Conservation (phyloP, 2,113 vertebrate genomes). For the Dromas ardeola region DNA sequence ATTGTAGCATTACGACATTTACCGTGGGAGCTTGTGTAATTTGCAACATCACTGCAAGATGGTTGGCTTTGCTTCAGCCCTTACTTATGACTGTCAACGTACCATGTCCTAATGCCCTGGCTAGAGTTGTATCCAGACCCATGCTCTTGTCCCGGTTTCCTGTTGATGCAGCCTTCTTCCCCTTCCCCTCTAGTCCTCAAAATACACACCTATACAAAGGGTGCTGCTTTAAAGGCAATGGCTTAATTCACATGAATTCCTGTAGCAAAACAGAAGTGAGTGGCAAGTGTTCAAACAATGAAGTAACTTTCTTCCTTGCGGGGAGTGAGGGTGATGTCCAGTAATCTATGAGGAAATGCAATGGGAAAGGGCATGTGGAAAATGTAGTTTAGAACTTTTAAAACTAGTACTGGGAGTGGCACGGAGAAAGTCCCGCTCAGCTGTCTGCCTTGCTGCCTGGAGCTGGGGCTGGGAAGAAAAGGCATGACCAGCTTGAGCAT, state of each 20-base stretch:
- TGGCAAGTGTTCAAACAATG: not conserved
- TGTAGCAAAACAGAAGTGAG: not conserved
- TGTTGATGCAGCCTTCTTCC: not conserved
- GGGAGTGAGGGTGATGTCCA: not conserved
- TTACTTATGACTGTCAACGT: not conserved
- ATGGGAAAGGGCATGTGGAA: not conserved
- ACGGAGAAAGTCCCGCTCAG: not conserved
- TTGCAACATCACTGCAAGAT: not conserved
- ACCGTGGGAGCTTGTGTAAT: not conserved
- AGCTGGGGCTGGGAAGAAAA: not conserved
- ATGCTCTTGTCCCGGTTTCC: not conserved
- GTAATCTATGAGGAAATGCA: not conserved
- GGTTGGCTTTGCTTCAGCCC: not conserved
- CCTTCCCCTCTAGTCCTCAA: not conserved
- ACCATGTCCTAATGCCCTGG: not conserved
- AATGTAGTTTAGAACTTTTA: not conserved
- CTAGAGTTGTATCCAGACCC: too few species aligned
- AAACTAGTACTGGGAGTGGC: not conserved
- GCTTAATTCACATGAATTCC: not conserved
- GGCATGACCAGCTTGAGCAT: not conserved
- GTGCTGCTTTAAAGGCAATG: not conserved
- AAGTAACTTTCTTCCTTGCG: not conserved
- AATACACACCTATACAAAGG: accelerated
- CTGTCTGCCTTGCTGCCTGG: not conserved
- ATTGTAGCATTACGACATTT: not conserved